These are phyloP conservation scores for Acrobasis repandana DNA, from an alignment of 2,888 invertebrate species.

Conservation along the genomic window DNA sequence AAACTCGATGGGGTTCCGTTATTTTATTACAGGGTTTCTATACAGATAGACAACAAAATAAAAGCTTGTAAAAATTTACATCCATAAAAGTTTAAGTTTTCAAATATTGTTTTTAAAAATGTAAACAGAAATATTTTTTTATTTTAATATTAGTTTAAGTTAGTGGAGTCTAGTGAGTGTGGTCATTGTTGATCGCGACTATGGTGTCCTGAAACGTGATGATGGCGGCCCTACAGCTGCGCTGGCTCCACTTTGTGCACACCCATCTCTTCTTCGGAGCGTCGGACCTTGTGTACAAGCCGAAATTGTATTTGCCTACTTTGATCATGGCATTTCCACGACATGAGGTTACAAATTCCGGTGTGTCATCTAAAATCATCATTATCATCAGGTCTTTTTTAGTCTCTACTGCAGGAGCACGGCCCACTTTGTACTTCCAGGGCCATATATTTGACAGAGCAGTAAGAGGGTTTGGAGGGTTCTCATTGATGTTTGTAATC, in stretches of 20 bases:
- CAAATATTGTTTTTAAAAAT: background rate
- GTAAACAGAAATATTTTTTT: too few relatives aligned
- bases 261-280: background rate
- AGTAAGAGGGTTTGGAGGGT: too few relatives aligned
- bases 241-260: background rate
- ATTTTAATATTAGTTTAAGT: background rate
- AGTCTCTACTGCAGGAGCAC: too few relatives aligned
- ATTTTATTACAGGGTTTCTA: too few relatives aligned
- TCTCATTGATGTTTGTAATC: too few relatives aligned
- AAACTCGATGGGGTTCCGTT: too few relatives aligned
- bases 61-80: too few relatives aligned
- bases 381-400: too few relatives aligned
- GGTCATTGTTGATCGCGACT: constrained; percentile 18
- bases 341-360: background rate
- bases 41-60: too few relatives aligned
- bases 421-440: too few relatives aligned
- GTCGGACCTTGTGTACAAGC: background rate
- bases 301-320: background rate
- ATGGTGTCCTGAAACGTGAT: background rate
- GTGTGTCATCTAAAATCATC: background rate
- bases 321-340: background rate
- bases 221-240: background rate
- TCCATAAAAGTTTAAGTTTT: too few relatives aligned
- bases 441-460: too few relatives aligned
- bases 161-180: constrained; percentile 31